Evolutionary conservation across 2,113 vertebrate genomes (phyloP).

Genomic region (Struthidea cinerea): DNA sequence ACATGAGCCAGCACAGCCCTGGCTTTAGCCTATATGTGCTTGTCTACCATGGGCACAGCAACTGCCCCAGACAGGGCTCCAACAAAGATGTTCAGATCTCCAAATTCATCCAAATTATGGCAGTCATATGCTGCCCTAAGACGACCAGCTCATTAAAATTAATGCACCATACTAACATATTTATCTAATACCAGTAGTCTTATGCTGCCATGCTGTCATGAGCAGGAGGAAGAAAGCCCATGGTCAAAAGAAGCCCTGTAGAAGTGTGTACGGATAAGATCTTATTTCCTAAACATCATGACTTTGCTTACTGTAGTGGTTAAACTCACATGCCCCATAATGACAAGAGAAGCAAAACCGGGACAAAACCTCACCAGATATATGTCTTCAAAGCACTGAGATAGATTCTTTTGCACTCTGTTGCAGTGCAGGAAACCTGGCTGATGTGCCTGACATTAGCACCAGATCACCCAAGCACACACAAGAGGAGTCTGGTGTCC

Average conservation of each 20-base stretch:
- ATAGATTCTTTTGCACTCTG: background rate
- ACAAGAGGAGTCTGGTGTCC: background rate
- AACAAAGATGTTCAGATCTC: background rate
- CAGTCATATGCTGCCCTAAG: background rate
- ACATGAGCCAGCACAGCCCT: background rate
- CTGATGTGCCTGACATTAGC: accelerated
- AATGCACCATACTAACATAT: background rate
- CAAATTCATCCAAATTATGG: background rate
- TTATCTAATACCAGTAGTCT: background rate
- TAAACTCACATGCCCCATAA: background rate
- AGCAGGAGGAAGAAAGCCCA: background rate
- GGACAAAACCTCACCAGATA: background rate
- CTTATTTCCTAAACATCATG: background rate
- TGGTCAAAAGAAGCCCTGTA: background rate
- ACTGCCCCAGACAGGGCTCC: background rate
- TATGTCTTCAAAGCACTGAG: background rate
- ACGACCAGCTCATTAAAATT: background rate
- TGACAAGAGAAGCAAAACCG: background rate
- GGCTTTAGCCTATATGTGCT: background rate
- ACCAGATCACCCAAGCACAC: background rate
- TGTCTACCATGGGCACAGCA: background rate
- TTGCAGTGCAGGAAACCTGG: background rate
- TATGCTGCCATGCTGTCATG: background rate
- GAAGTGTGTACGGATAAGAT: background rate
- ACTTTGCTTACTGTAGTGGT: background rate